Evolutionary conservation across 1,140 invertebrate species (phyloP).

Genomic region (Gonioctena quinquepunctata): DNA sequence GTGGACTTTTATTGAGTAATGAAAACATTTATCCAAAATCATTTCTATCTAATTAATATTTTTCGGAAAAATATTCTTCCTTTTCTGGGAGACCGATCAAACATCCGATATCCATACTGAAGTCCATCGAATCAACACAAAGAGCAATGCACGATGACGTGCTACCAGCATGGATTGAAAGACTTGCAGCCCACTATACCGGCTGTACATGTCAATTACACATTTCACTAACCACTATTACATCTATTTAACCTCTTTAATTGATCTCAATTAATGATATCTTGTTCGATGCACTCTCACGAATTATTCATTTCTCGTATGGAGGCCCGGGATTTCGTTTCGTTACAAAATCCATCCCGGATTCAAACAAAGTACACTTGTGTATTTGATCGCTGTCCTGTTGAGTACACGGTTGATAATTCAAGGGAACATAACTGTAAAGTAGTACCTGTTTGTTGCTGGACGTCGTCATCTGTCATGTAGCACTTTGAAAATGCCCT

Average conservation of each 20-base stretch:
- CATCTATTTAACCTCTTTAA: constrained; percentile 45
- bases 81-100: no score
- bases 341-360: neutral
- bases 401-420: neutral
- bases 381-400: neutral
- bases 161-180: constrained; percentile 23
- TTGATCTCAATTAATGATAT: constrained; percentile 44
- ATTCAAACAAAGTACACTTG: neutral
- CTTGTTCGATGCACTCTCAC: constrained; percentile 26
- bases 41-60: no score
- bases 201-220: constrained; percentile 36
- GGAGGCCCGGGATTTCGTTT: constrained; percentile 14
- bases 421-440: no score
- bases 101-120: no score
- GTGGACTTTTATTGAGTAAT: no score
- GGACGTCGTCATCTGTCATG: no score
- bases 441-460: neutral
- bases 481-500: neutral
- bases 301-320: constrained; percentile 32
- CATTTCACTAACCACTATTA: constrained; percentile 38
- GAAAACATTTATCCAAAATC: no score
- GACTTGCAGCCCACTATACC: constrained; percentile 3
- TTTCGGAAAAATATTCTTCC: no score
- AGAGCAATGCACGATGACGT: constrained; percentile 18
- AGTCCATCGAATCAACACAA: no score